These are phyloP conservation scores for Sphinx pinastri DNA, from an alignment of 2,888 invertebrate species.

Conservation along the genomic window DNA sequence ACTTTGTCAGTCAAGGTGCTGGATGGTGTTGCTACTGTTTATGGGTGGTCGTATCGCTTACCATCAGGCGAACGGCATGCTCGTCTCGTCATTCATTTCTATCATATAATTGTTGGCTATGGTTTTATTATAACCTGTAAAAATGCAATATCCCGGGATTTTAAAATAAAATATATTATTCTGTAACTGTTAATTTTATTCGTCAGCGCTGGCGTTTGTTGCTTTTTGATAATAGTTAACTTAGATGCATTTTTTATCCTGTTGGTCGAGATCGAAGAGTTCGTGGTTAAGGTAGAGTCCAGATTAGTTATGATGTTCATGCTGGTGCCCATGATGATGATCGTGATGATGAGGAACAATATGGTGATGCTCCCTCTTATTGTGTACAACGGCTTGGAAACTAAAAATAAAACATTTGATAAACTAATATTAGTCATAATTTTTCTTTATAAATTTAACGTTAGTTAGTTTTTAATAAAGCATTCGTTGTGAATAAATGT, in stretches of 20 bases:
- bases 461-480: no score
- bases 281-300: slow-evolving; percentile 43
- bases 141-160: neutral
- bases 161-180: slow-evolving; percentile 25
- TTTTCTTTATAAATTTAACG: no score
- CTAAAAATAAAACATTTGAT: slow-evolving; percentile 45
- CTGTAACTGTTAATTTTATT: slow-evolving; percentile 44
- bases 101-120: no score
- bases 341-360: slow-evolving; percentile 49
- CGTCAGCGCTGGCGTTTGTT: slow-evolving; percentile 55
- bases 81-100: no score
- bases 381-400: slow-evolving; percentile 66
- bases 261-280: slow-evolving; percentile 50
- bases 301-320: slow-evolving; percentile 51
- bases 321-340: slow-evolving; percentile 40
- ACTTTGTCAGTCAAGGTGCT: no score
- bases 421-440: no score
- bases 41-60: no score
- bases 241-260: slow-evolving; percentile 39
- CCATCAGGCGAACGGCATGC: no score
- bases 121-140: no score
- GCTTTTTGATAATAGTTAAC: slow-evolving; percentile 29
- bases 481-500: no score
- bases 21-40: no score
- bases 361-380: slow-evolving; percentile 62